Percentiles rank a stretch among this genome's conserved stretches.
These are phyloP conservation scores for Clarias laeviceps DNA, from an alignment of 2,797 vertebrate species.

Conservation along the genomic window DNA sequence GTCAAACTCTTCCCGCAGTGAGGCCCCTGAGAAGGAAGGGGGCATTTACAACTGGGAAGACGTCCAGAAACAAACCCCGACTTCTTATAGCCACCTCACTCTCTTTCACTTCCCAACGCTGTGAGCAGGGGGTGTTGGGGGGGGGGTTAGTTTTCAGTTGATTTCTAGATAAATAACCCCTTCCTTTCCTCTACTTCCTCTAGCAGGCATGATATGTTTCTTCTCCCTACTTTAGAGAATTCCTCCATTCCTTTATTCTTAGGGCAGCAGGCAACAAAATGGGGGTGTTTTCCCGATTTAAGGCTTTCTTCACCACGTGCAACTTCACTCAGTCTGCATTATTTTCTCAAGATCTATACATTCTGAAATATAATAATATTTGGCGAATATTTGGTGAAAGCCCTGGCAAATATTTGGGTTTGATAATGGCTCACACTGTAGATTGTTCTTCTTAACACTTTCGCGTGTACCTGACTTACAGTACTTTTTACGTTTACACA, in stretches of 20 bases:
- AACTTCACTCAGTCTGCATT: background rate
- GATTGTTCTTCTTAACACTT: slow-evolving; percentile 4
- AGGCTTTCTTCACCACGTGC: background rate
- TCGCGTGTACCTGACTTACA: background rate
- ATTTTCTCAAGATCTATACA: slow-evolving; percentile 32
- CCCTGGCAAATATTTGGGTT: slow-evolving; percentile 34
- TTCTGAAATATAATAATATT: background rate
- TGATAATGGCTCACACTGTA: slow-evolving; percentile 31
- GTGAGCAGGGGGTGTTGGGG: slow-evolving; percentile 44
- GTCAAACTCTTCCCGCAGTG: slow-evolving; percentile 70
- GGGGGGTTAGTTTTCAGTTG: slow-evolving; percentile 64
- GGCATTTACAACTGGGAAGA: slow-evolving; percentile 77
- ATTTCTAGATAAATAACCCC: slow-evolving; percentile 60
- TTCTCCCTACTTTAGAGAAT: slow-evolving; percentile 43
- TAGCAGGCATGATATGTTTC: slow-evolving; percentile 37
- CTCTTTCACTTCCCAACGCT: slow-evolving; percentile 60
- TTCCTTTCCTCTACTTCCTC: slow-evolving; percentile 26
- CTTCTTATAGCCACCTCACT: slow-evolving; percentile 73
- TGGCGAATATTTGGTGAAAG: background rate
- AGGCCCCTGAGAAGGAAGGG: slow-evolving; percentile 76
- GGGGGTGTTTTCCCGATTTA: background rate
- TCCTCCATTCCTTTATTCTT: background rate
- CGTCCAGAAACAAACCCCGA: slow-evolving; percentile 76
- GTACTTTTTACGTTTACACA: background rate
- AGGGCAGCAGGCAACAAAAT: background rate